Conservation (phyloP, 2,888 invertebrate genomes). For the Hermodice carunculata region DNA sequence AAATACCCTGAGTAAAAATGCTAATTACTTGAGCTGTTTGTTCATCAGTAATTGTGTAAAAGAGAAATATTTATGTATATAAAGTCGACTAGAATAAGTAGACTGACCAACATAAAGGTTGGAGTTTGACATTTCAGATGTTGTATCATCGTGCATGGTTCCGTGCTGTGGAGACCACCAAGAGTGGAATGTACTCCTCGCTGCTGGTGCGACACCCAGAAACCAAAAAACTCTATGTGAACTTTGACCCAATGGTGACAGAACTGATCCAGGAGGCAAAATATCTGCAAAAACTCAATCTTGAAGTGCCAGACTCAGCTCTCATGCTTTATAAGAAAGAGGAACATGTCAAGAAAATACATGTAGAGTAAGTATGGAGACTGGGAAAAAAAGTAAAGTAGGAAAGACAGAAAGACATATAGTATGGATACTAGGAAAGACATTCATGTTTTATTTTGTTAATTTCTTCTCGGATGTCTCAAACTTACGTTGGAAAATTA, state of each 20-base stretch:
- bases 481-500: too few species aligned
- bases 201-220: slow-evolving; percentile 74
- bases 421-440: too few species aligned
- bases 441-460: too few species aligned
- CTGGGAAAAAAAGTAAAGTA: too few species aligned
- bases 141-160: slow-evolving; percentile 69
- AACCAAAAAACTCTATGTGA: slow-evolving; percentile 63
- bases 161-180: slow-evolving; percentile 65
- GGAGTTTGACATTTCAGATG: slow-evolving; percentile 49
- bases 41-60: too few species aligned
- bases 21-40: too few species aligned
- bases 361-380: slow-evolving; percentile 58
- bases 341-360: slow-evolving; percentile 57
- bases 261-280: slow-evolving; percentile 70
- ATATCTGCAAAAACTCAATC: slow-evolving; percentile 65
- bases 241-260: slow-evolving; percentile 69
- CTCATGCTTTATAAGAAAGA: slow-evolving; percentile 63
- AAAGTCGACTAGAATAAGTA: too few species aligned
- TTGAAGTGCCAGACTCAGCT: slow-evolving; percentile 68
- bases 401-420: too few species aligned
- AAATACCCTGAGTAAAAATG: too few species aligned
- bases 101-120: too few species aligned
- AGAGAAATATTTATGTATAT: too few species aligned
- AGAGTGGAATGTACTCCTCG: slow-evolving; percentile 64
- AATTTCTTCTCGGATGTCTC: too few species aligned